phyloP scores from a whole-genome alignment of 2,113 vertebrate species.

The Octodon degus region DNA sequence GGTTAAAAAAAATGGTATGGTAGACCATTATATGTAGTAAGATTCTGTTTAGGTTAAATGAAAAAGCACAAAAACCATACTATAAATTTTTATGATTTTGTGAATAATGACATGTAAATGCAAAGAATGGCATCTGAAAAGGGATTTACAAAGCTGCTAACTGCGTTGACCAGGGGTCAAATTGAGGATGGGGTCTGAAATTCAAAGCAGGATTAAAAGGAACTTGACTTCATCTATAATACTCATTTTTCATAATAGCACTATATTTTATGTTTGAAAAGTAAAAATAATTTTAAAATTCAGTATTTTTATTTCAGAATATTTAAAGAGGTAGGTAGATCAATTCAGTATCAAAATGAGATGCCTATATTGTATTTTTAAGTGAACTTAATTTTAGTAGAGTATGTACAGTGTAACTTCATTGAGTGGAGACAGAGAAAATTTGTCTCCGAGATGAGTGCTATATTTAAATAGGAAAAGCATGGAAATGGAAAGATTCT shows the following conservation, averaged over 20 bases:
- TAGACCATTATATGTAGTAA: not conserved
- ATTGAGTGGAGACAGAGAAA: not conserved
- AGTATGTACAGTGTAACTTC: not conserved
- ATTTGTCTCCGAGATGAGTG: not conserved
- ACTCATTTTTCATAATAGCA: constrained; percentile 17
- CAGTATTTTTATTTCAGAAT: constrained; percentile 18
- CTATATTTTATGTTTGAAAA: not conserved
- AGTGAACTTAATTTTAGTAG: not conserved
- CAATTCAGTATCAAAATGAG: not conserved
- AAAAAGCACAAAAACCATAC: not conserved
- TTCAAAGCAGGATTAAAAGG: not conserved
- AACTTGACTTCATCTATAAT: not conserved
- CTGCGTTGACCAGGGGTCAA: not conserved
- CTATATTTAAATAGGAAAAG: not conserved
- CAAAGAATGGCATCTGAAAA: not conserved
- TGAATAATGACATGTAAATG: not conserved
- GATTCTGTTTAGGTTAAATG: not conserved
- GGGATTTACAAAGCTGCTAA: not conserved
- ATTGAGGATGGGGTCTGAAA: not conserved
- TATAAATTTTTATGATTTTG: not conserved
- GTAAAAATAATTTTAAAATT: not conserved
- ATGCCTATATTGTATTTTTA: not conserved
- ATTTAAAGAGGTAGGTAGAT: not conserved
- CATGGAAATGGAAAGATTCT: not conserved
- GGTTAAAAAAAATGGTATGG: not conserved